Base-by-base conservation (phyloP, 2,113 vertebrate genomes). In the Tychaedon coryphoeus region DNA sequence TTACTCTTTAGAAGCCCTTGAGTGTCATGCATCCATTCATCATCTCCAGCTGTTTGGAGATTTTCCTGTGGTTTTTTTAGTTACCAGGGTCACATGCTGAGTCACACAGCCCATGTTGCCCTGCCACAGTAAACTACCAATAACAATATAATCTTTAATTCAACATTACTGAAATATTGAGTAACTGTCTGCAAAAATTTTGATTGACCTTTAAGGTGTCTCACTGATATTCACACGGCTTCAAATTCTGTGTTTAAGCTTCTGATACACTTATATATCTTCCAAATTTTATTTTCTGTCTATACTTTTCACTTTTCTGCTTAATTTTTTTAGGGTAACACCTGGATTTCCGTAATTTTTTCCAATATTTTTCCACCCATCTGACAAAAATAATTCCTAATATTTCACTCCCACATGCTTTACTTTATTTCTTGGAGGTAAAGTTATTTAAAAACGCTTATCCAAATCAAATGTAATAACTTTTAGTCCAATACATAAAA, bases 221-320 rank as follows among this genome's bases (percentile, higher is more conserved):
- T 74, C 23, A 19, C 2, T 23, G 28, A 45, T 57, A 57, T 15
- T 84, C 18, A 34, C 22, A 42, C 2, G 11, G 5, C 33, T 77
- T 91, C 65, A 77, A 36, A 66, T 17, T 71, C 42, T 4, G 1
- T 4, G 8, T 77, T 86, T 50, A 58, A 86, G 2, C 5, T 89
- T 89, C 69, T 47, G 25, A 83, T 80, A 62, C 33, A 61, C 5
- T n/a, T 20, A 48, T 0, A 0, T 53, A 4, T 78, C 26, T 51
- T 94, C 36, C 19, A 57, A 62, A 24, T 45, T 82, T 43, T 40
- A 6, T 43, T 28, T 83, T 51, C 50, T 82, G 4, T 40, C 69
- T 61, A 10, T 51, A 38, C 3, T 33, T 57, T 9, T 56, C 2
- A 11, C 2, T 43, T 72, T 9, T 15, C 11, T 1, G 1, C 4